Base-by-base conservation (phyloP, 2,888 invertebrate species). In the Sarcophaga variegata region DNA sequence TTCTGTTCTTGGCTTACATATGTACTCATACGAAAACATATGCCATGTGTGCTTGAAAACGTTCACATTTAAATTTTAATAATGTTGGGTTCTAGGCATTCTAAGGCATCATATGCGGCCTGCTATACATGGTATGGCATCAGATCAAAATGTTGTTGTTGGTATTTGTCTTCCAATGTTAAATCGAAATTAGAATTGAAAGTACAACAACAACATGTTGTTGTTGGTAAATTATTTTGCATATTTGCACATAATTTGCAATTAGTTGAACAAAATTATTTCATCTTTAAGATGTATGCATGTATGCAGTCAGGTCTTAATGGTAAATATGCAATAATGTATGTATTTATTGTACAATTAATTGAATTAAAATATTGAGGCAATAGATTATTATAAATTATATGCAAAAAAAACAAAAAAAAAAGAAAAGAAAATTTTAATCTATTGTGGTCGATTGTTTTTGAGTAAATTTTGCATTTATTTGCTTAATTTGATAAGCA, bases 21-120 rank as follows among this genome's bases (percentile, higher is more conserved):
- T 8, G 37, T 8, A 27, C 27, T 27, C 27, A 27, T 27, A 37
- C 6, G 37, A 8, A 6, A 37, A 8, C 37, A 37, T 8, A 37
- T 37, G 8, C 8, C 3, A 37, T 37, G 37, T 37, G 37, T 10
- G 8, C 6, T 37, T 37, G 6, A 37, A 45, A 77, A 62, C 67
- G 60, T 78, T 72, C 37, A 49, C 12, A 83, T 67, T 78, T 67
- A 74, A 78, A 67, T 83, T 67, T 67, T 74, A 78, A 83, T 83
- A 37, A 78, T 78, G 60, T 74, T 66, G 17, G 17, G 54, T 54
- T 54, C 54, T 54, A 54, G 17, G 4, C 66, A 47, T 37, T 37
- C 37, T 37, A 37, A 17, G 67, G 72, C 67, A 72, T 67, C 54
- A 63, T 78, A 66, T 78, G 62, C 49, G 67, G 10, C 17, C 17